phyloP scores from a whole-genome alignment of 2,888 invertebrate species.

The Drosophila rellima region DNA sequence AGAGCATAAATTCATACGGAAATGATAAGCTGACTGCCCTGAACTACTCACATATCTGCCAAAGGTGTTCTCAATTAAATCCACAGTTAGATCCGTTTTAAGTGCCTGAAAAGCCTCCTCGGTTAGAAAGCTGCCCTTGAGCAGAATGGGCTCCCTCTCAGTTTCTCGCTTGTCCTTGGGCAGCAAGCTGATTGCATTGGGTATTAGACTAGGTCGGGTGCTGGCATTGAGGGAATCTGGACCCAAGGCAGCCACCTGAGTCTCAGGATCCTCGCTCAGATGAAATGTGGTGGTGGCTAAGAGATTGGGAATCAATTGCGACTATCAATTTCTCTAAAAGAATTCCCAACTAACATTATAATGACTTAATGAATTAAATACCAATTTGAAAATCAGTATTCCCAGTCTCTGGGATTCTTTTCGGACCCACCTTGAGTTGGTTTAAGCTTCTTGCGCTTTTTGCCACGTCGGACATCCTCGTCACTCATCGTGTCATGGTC shows the following conservation, averaged over 20 bases:
- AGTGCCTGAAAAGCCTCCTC: slow-evolving; percentile 84
- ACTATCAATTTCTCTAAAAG: no score
- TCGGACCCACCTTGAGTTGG: slow-evolving; percentile 67
- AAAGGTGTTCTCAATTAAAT: slow-evolving; percentile 85
- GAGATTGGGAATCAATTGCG: background rate
- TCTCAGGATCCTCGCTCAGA: slow-evolving; percentile 89
- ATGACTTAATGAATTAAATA: no score
- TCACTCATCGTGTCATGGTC: slow-evolving; percentile 82
- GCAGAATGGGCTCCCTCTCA: slow-evolving; percentile 83
- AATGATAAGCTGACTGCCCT: background rate
- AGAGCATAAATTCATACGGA: background rate
- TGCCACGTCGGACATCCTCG: slow-evolving; percentile 87
- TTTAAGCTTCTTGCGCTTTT: slow-evolving; percentile 86
- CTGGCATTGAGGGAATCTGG: slow-evolving; percentile 90
- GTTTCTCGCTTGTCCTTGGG: slow-evolving; percentile 79
- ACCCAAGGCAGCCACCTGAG: slow-evolving; percentile 89
- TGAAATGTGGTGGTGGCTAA: slow-evolving; percentile 80
- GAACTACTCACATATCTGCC: slow-evolving; percentile 81
- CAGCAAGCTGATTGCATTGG: slow-evolving; percentile 80
- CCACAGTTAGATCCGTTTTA: slow-evolving; percentile 83
- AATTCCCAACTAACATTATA: no score
- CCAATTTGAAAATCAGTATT: background rate
- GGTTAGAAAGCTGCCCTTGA: slow-evolving; percentile 85
- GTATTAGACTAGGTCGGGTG: slow-evolving; percentile 89
- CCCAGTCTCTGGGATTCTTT: background rate